These are phyloP conservation scores for Carcina quercana DNA, from an alignment of 2,888 invertebrate species.

Conservation along the genomic window DNA sequence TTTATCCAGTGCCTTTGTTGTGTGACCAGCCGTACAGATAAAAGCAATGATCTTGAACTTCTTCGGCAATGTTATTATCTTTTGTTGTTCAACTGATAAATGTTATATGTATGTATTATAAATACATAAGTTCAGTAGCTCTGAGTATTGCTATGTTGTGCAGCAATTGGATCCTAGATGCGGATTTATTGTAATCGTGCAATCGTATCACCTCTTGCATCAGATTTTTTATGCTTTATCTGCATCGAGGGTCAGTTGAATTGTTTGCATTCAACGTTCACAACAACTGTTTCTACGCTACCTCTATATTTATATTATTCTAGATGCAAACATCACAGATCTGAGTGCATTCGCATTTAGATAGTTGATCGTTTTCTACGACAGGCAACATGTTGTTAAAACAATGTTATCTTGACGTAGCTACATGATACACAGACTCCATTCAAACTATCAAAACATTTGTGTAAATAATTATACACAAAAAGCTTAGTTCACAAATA, in stretches of 20 bases:
- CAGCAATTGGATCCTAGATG: not conserved
- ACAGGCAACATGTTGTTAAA: no score
- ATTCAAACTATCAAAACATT: no score
- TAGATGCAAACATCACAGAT: no score
- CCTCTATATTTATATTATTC: no score
- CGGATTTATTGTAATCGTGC: conserved; percentile 18
- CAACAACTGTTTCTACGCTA: no score
- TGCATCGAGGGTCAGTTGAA: not conserved
- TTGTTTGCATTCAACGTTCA: conserved; percentile 1
- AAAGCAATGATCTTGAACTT: conserved; percentile 17
- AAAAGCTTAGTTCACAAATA: no score
- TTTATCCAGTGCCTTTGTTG: conserved; percentile 6
- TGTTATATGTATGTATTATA: conserved; percentile 2
- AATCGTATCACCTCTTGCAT: conserved; percentile 23
- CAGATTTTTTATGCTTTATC: conserved; percentile 12
- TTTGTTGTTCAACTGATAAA: conserved; percentile 11
- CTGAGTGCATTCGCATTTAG: no score
- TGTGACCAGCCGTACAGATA: conserved; percentile 1
- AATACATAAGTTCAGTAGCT: conserved; percentile 7
- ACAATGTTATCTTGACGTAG: conserved; percentile 2
- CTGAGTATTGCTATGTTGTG: not conserved
- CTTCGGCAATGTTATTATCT: conserved; percentile 4
- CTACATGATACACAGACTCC: no score
- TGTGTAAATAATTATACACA: no score
- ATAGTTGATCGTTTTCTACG: no score